Evolutionary conservation across 53 echinoderm and acorn worm genomes (phyloP).

Genomic region (Patiria pectinifera): DNA sequence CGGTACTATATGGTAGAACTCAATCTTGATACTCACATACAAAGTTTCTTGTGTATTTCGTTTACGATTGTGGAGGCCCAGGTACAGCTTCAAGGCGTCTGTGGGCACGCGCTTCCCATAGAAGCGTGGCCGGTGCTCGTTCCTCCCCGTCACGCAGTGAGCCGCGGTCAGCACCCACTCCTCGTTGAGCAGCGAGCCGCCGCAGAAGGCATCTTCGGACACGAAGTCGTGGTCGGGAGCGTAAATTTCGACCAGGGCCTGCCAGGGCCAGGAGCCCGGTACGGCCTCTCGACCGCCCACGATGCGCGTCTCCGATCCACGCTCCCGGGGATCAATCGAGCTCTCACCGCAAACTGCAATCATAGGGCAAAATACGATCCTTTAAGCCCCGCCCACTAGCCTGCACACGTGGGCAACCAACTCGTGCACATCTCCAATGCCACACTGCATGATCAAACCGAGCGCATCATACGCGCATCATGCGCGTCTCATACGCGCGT

Average conservation of each 20-base stretch:
- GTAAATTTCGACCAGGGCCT: not conserved
- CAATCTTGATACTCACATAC: conserved; percentile 20
- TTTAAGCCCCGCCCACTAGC: too few species aligned
- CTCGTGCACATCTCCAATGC: too few species aligned
- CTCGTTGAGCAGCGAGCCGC: conserved; percentile 67
- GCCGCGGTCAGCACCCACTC: conserved; percentile 70
- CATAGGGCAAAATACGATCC: too few species aligned
- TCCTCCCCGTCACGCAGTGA: conserved; percentile 53
- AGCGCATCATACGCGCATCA: too few species aligned
- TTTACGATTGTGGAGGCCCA: conserved; percentile 46
- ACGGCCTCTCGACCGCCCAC: conserved; percentile 55
- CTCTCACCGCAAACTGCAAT: conserved; percentile 66
- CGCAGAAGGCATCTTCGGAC: conserved; percentile 5
- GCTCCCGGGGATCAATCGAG: not conserved
- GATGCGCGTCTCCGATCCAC: conserved; percentile 20
- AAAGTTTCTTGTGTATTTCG: not conserved
- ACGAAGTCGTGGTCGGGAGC: conserved; percentile 45
- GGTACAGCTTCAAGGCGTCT: not conserved
- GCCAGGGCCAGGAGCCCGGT: conserved; percentile 76
- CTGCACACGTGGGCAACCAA: too few species aligned
- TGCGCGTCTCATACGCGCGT: too few species aligned
- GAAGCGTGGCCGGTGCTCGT: not conserved
- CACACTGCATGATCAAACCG: too few species aligned
- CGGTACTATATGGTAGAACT: not conserved
- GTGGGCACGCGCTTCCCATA: conserved; percentile 22